Percentiles rank a stretch among this genome's conserved stretches.
phyloP scores from a whole-genome alignment of 37 sponge, comb jelly and placozoan species.

The Tethya wilhelma region DNA sequence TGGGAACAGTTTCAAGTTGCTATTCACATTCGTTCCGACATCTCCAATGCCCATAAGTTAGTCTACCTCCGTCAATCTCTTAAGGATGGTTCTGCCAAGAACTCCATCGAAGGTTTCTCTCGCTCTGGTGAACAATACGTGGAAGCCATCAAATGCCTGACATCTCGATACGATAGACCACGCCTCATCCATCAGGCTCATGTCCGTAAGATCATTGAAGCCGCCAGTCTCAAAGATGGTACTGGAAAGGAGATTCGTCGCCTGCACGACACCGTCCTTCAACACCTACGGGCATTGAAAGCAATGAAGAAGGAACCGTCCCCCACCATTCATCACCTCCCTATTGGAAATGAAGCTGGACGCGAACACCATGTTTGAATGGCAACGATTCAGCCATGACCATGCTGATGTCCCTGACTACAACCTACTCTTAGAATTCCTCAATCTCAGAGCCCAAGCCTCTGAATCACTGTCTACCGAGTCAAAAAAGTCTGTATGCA shows the following conservation, averaged over 20 bases:
- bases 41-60: neutral
- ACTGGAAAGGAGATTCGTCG: no score
- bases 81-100: neutral
- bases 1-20: neutral
- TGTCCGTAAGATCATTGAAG: conserved; percentile 20
- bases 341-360: no score
- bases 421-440: neutral
- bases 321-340: no score
- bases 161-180: conserved; percentile 21
- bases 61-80: neutral
- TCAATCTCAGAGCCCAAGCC: no score
- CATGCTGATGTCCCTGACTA: conserved; percentile 10
- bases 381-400: conserved; percentile 29
- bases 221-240: conserved; percentile 1
- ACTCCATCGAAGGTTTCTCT: no score
- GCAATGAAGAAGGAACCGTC: no score
- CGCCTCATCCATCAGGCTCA: conserved; percentile 22
- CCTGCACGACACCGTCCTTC: no score
- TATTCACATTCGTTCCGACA: neutral
- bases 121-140: no score
- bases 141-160: conserved; percentile 30
- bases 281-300: no score
- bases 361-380: conserved; percentile 42
- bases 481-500: no score
- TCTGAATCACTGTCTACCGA: no score